Conservation (phyloP, 2,888 invertebrate species). For the Pristionchus arcanus region DNA sequence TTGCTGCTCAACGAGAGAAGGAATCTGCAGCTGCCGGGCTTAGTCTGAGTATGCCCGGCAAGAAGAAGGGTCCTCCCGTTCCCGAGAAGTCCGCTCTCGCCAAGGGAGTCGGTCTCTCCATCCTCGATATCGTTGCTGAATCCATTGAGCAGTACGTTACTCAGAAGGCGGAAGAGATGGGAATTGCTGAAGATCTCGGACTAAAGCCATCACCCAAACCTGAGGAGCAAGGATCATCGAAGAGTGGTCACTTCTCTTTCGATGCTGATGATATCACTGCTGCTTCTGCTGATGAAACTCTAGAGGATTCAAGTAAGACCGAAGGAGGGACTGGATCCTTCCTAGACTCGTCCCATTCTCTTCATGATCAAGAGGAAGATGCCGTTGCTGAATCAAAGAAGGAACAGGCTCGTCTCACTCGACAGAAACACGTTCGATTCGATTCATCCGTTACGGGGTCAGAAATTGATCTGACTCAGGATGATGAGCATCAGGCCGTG, state of each 20-base stretch:
- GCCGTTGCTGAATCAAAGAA: conserved; percentile 28
- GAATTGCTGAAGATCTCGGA: conserved; percentile 24
- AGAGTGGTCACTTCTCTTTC: conserved; percentile 8
- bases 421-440: conserved; percentile 32
- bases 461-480: neutral
- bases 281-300: neutral
- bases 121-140: conserved; percentile 39
- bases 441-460: conserved; percentile 31
- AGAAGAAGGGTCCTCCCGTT: neutral
- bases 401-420: neutral
- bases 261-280: conserved; percentile 33
- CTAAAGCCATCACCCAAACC: conserved; percentile 15
- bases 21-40: conserved; percentile 33
- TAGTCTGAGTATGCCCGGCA: neutral
- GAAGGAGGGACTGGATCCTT: neutral
- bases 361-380: neutral
- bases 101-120: neutral
- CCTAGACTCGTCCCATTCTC: too few relatives aligned
- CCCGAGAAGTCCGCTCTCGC: neutral
- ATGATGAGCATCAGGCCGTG: neutral
- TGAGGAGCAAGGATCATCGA: neutral
- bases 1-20: conserved; percentile 1
- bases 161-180: conserved; percentile 43
- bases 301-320: neutral
- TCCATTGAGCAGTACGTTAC: conserved; percentile 35